These are phyloP conservation scores for Ceratina australensis DNA, from an alignment of 1,140 invertebrate species.

Conservation along the genomic window DNA sequence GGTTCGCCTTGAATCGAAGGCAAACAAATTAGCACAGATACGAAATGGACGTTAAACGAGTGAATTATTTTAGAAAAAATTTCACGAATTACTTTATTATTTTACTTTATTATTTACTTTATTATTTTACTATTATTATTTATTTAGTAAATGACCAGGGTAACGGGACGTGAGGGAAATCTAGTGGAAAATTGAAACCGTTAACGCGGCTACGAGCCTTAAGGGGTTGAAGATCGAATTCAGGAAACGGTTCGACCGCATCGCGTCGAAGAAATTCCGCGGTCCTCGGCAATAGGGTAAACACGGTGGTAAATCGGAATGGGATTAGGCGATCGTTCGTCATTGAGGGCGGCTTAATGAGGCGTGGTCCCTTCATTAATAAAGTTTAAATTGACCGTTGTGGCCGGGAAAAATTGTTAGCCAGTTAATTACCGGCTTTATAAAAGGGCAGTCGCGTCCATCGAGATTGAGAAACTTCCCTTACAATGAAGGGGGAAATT, in stretches of 20 bases:
- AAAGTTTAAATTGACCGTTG: conserved; percentile 47
- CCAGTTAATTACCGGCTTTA: conserved; percentile 34
- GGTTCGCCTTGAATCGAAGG: too few species aligned
- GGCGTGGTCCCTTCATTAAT: conserved; percentile 33
- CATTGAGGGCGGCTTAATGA: conserved; percentile 30
- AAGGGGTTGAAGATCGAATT: too few species aligned
- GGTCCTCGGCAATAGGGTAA: not conserved
- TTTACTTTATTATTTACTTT: too few species aligned
- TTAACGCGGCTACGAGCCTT: too few species aligned
- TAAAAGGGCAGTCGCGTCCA: conserved; percentile 35
- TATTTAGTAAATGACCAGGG: too few species aligned
- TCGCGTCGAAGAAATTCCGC: not conserved
- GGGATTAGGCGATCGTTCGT: conserved; percentile 27
- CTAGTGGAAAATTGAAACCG: too few species aligned
- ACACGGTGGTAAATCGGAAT: conserved; percentile 10
- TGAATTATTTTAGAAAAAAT: too few species aligned
- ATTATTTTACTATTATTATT: too few species aligned
- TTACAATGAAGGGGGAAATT: conserved; percentile 34
- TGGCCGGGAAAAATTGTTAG: conserved; percentile 39
- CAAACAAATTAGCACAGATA: too few species aligned
- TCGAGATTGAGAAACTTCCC: conserved; percentile 45
- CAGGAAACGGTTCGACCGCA: not conserved
- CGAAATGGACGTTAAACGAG: too few species aligned
- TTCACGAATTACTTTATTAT: too few species aligned
- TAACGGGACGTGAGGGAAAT: too few species aligned